These are phyloP conservation scores for Sebastes hopkinsi DNA, from an alignment of 2,797 vertebrate species.

Conservation along the genomic window DNA sequence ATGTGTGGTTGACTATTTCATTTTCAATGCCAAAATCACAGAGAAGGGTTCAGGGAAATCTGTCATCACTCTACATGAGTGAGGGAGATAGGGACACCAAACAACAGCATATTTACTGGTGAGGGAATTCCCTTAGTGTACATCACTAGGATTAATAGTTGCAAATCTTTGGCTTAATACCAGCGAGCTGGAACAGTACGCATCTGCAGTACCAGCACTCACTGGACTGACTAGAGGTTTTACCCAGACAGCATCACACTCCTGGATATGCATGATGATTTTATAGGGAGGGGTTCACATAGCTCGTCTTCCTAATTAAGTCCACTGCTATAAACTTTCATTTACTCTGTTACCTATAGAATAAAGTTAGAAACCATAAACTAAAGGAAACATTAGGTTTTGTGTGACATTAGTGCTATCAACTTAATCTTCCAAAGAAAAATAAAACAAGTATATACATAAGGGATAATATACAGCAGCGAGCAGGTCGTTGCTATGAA, in stretches of 20 bases:
- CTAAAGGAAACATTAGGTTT: background rate
- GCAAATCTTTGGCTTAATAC: slow-evolving; percentile 18
- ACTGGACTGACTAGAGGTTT: background rate
- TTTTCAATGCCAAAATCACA: background rate
- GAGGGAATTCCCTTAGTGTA: background rate
- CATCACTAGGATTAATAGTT: slow-evolving; percentile 34
- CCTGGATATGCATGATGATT: background rate
- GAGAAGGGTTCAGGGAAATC: background rate
- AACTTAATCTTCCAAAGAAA: background rate
- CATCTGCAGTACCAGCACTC: slow-evolving; percentile 21
- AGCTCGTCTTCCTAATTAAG: background rate
- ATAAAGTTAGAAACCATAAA: background rate
- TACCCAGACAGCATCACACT: background rate
- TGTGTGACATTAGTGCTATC: background rate
- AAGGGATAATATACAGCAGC: too few relatives aligned
- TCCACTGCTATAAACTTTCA: background rate
- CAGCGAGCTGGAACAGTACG: background rate
- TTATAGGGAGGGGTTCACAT: background rate
- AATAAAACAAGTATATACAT: background rate
- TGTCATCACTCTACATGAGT: slow-evolving; percentile 4
- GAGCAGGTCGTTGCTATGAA: too few relatives aligned
- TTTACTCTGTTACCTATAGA: background rate
- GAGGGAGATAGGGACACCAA: slow-evolving; percentile 1
- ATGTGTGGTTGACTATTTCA: background rate
- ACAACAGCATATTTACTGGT: slow-evolving; percentile 26